Evolutionary conservation across 2,888 invertebrate species (phyloP), one percentile per base, ranked within the genome.

Genomic region (Agrenia bidenticulata): DNA sequence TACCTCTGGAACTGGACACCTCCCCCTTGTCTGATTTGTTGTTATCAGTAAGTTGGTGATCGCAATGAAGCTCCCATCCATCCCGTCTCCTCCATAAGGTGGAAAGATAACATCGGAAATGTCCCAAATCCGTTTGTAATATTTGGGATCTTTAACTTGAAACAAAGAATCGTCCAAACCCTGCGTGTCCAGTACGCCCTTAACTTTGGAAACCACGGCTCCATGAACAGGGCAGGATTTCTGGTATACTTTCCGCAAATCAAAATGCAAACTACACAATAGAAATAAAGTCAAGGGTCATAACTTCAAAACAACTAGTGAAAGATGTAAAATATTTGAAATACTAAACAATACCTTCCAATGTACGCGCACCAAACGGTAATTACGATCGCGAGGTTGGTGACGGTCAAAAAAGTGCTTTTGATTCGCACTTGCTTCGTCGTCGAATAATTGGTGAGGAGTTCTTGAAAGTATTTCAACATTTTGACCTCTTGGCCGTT

Each of bases 31-130:
- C 74, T 82, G 82, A 64, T 79, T 78, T 17, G 79, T 78, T 19
- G 83, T 82, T 19, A 81, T 78, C 0, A 82, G 77, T n/a, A 80
- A 77, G 76, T 83, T 83, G 24, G 83, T 83, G 63, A 79, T 80
- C 17, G 83, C 80, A 77, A 83, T 83, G 67, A 83, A 82, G 15
- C 70, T 61, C 0, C 66, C 64, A 24, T 61, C 64, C 17, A 61
- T 53, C 1, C 82, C 83, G 76, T 83, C 83, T 79, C 81, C 81
- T 15, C 73, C 73, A 64, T 71, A 64, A 2, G 83, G 80, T 4
- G 83, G 83, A 13, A 82, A 78, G 1, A 83, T 81, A 75, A 82
- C 81, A 67, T 83, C 83, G 7, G 81, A 78, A 5, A 80, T 80
- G 76, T 83, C 83, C 82, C 82, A 83, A 32, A 79, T 70, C 61